Evolutionary conservation across 2,888 invertebrate genomes (phyloP).

Genomic region (Cremastinae sp.): DNA sequence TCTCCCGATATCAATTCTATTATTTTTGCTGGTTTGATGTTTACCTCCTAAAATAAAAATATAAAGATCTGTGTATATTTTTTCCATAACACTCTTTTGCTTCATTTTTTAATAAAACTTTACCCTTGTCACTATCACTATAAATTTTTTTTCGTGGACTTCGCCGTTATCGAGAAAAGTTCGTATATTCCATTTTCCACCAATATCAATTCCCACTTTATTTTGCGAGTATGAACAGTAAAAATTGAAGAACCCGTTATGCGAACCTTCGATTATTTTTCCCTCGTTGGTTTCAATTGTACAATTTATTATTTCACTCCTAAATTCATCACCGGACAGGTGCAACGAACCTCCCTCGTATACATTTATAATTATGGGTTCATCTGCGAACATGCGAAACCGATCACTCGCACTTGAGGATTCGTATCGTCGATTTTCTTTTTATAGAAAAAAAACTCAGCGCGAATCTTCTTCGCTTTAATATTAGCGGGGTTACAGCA

Average conservation of each 20-base stretch:
- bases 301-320: constrained; percentile 3
- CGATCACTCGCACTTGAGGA: constrained; percentile 25
- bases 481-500: constrained; percentile 58
- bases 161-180: constrained; percentile 8
- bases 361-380: background rate
- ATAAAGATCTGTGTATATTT: too few relatives aligned
- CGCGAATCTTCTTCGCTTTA: constrained; percentile 39
- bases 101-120: constrained; percentile 13
- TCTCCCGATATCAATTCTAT: constrained; percentile 15
- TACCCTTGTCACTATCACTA: constrained; percentile 16
- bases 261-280: background rate
- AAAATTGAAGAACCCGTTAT: background rate
- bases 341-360: background rate
- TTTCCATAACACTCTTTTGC: background rate
- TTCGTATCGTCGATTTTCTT: background rate
- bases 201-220: background rate
- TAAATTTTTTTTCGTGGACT: constrained; percentile 17
- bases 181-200: constrained; percentile 44
- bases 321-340: background rate
- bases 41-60: constrained; percentile 17
- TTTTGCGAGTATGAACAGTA: background rate
- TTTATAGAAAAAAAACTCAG: constrained; percentile 5
- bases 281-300: constrained; percentile 2
- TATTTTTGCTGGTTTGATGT: background rate
- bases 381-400: constrained; percentile 38